Evolutionary conservation across 2,888 invertebrate genomes (phyloP), one percentile per base, ranked within the genome.

Genomic region (Cerastoderma edule): DNA sequence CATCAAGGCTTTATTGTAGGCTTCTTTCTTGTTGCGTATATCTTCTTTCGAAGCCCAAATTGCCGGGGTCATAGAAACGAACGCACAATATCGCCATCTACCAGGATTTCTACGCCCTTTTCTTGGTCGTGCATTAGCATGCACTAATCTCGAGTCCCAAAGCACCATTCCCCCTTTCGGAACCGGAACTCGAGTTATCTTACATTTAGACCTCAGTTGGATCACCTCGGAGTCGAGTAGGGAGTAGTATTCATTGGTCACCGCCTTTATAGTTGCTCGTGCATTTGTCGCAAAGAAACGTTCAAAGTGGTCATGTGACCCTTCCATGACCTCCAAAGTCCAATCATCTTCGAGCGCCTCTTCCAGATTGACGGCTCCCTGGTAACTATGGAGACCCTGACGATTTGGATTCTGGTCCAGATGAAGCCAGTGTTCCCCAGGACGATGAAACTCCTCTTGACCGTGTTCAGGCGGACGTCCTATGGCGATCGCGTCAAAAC

Each of bases 91-190:
- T 22, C 90, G 86, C 89, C 90, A 90, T 53, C 89, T 82, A 13
- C 83, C 86, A 33, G 84, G 76, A 67, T 88, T 72, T 32, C 82
- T 65, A 5, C 91, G 82, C 1, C 85, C 86, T 56, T 77, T 50
- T 6, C 77, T 30, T 8, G 90, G 89, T 10, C 84, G 75, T n/a
- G 88, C 87, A 57, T 90, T 90, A 6, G 89, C 90, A 67, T 91
- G 91, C 6, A 90, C 82, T 5, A 86, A 81, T 54, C 91, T 75
- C 0, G 91, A 90, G 57, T 91, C 90, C 91, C 91, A 91, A 13
- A 91, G 71, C 5, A 90, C 84, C 79, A 91, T 85, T 4, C 89
- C 89, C 0, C 91, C 91, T 72, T 87, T 88, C 1, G 90, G 89
- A 10, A 87, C 88, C 0, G 89, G 78, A 16, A 91, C 82, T 24